Evolutionary conservation across 2,113 vertebrate genomes (phyloP), one percentile per base, ranked within the genome.

Genomic region (Tenebrosternarchus preto): DNA sequence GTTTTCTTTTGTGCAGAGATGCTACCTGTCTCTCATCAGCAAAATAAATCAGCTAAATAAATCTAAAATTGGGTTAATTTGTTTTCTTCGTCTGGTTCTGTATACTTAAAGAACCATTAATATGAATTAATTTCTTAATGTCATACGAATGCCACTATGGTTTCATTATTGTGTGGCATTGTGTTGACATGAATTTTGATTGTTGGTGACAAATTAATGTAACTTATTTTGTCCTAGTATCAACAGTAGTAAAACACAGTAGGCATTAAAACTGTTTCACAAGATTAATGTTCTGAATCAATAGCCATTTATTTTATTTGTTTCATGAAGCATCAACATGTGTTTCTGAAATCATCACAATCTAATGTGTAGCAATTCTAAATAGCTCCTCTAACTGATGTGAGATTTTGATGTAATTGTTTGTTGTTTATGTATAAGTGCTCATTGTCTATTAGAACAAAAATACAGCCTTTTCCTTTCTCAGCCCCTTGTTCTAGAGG

Each of bases 401-500:
- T 16, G 19, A 36, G 12, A 50, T 50, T 36, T 67, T 33, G 8
- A 33, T 64, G 0, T 64, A 67, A 67, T 2, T 67, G 5, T 7
- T 36, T 5, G 19, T 67, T n/a, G 0, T 19, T 5, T 64, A 17
- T 17, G 3, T 1, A 2, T 3, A 1, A 22, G 0, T 27, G 2
- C 16, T 31, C 27, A 19, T 63, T 19, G 6, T 3, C 64, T n/a
- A 4, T 39, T 68, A n/a, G 11, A 8, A n/a, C 5, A 17, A n/a
- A 36, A 20, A 39, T n/a, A 9, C 16, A 56, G 4, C 56, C 25
- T 67, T 27, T 43, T 74, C 33, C 9, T 43, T 19, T 11, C 36
- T 60, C 22, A n/a, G 33, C 64, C 19, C 63, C n/a, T 79, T 79
- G 56, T 66, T 80, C 59, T 20, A 11, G 0, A n/a, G 4, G 17